A percentile compares a stretch with the other conserved stretches of the same genome.
phyloP scores from a whole-genome alignment of 2,888 invertebrate species.

The Gastracanthus pulcherrimus region DNA sequence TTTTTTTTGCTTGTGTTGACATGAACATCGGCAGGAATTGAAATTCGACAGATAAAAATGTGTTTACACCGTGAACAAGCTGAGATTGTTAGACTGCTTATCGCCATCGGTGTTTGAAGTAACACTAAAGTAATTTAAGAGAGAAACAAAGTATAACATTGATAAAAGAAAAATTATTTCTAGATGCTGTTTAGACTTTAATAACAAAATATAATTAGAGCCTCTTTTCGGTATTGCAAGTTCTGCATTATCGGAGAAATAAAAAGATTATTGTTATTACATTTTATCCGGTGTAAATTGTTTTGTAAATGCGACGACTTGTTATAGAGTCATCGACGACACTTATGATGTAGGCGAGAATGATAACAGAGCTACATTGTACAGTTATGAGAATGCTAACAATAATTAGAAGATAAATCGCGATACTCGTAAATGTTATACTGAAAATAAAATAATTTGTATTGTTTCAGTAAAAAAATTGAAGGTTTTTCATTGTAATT shows the following conservation, averaged over 20 bases:
- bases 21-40: conserved; percentile 16
- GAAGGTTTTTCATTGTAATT: background rate
- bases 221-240: conserved; percentile 9
- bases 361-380: conserved; percentile 34
- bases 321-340: conserved; percentile 30
- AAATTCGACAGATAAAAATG: conserved; percentile 13
- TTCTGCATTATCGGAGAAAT: background rate
- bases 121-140: background rate
- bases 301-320: conserved; percentile 51
- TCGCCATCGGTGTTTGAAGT: background rate
- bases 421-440: conserved; percentile 18
- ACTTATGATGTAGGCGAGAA: background rate
- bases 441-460: conserved; percentile 6
- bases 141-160: background rate
- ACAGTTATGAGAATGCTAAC: conserved; percentile 43
- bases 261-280: conserved; percentile 50
- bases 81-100: conserved; percentile 24
- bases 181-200: background rate
- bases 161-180: conserved; percentile 11
- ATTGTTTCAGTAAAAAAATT: conserved; percentile 18
- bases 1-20: conserved; percentile 2
- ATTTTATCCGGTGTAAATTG: conserved; percentile 48
- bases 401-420: conserved; percentile 50
- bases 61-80: conserved; percentile 15
- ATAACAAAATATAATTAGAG: conserved; percentile 14